Percentiles rank a stretch among this genome's conserved stretches.
Conservation (phyloP, 2,113 vertebrate species). For the Grus americana region DNA sequence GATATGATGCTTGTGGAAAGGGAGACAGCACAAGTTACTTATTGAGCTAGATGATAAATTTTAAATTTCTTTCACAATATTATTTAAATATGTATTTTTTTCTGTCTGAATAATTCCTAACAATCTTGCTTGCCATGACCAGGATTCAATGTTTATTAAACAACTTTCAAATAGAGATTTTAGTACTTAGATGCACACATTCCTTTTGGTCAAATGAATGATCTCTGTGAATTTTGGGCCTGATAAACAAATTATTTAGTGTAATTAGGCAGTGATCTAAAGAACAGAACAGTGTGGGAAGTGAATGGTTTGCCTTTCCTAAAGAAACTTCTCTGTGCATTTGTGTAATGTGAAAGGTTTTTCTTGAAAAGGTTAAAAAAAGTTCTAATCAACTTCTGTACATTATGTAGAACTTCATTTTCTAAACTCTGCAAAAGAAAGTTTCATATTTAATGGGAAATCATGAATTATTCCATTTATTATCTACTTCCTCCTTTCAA, state of each 20-base stretch:
- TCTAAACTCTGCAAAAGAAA: constrained; percentile 97
- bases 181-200: neutral
- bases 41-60: constrained; percentile 26
- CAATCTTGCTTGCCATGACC: constrained; percentile 37
- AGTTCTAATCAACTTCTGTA: constrained; percentile 96
- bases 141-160: constrained; percentile 61
- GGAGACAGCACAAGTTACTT: constrained; percentile 27
- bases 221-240: neutral
- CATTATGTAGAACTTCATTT: constrained; percentile 99
- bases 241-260: constrained; percentile 22
- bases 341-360: constrained; percentile 72
- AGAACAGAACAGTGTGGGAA: constrained; percentile 7
- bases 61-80: constrained; percentile 55
- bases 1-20: neutral
- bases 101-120: constrained; percentile 60
- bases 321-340: constrained; percentile 61
- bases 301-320: constrained; percentile 54
- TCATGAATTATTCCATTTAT: constrained; percentile 99
- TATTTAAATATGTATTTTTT: constrained; percentile 69
- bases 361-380: constrained; percentile 82
- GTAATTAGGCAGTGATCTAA: constrained; percentile 35
- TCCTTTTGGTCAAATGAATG: constrained; percentile 38
- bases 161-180: constrained; percentile 45
- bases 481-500: constrained; percentile 96
- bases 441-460: constrained; percentile 99